phyloP scores from a whole-genome alignment of 2,888 invertebrate genomes.

The Terebella lapidaria region DNA sequence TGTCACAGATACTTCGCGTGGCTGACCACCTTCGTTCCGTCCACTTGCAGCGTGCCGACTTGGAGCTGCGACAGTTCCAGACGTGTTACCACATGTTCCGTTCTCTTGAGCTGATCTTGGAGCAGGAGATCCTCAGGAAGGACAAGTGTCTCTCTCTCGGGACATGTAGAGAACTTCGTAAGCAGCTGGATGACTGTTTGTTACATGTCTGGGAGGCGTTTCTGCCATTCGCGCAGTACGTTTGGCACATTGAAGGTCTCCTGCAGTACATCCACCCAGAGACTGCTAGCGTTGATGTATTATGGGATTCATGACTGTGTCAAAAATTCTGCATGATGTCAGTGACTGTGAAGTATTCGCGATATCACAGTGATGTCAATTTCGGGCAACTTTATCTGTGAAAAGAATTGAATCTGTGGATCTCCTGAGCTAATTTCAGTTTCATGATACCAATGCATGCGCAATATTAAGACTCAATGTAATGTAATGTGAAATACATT shows the following conservation, averaged over 20 bases:
- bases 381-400: too few relatives aligned
- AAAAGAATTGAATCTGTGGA: too few relatives aligned
- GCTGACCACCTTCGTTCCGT: background rate
- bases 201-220: background rate
- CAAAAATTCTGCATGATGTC: too few relatives aligned
- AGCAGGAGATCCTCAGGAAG: background rate
- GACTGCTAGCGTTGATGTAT: too few relatives aligned
- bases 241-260: background rate
- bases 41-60: background rate
- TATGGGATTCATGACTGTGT: too few relatives aligned
- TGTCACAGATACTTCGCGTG: background rate
- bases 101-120: background rate
- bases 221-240: background rate
- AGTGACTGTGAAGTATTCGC: too few relatives aligned
- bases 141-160: background rate
- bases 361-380: too few relatives aligned
- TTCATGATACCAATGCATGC: too few relatives aligned
- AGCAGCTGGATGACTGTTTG: background rate
- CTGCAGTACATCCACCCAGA: background rate
- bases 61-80: background rate
- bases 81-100: background rate
- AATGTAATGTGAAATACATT: too few relatives aligned
- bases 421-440: too few relatives aligned
- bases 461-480: too few relatives aligned
- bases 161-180: background rate